A percentile compares a stretch with the other conserved stretches of the same genome.
These are phyloP conservation scores for Monarcha castaneiventris DNA, from an alignment of 2,113 vertebrate species.

Conservation along the genomic window DNA sequence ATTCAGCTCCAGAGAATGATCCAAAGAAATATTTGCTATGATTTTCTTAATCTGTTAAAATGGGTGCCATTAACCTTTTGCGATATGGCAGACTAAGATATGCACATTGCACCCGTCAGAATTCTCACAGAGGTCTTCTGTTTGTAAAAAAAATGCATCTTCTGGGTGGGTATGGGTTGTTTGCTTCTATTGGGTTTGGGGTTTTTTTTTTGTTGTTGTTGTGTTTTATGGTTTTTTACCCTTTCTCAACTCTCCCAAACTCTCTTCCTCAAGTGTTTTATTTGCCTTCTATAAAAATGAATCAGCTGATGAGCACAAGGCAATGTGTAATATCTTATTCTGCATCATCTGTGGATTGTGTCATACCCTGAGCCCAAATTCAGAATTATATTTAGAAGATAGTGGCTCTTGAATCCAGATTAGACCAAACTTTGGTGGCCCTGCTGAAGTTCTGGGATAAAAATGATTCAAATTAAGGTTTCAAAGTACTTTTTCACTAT, in stretches of 20 bases:
- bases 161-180: accelerated
- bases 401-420: background rate
- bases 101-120: background rate
- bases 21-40: background rate
- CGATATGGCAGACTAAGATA: background rate
- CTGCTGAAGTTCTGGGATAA: background rate
- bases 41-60: background rate
- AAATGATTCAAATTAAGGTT: background rate
- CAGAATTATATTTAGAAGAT: background rate
- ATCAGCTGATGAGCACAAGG: background rate
- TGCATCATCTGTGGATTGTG: background rate
- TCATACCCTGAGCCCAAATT: background rate
- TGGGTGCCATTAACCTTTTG: background rate
- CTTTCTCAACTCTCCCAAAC: background rate
- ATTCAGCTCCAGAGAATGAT: background rate
- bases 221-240: background rate
- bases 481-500: background rate
- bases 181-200: background rate
- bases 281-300: background rate
- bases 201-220: background rate
- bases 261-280: background rate
- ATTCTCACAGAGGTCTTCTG: background rate
- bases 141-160: background rate
- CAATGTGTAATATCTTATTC: background rate
- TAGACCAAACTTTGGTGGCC: accelerated